A percentile compares a stretch with the other conserved stretches of the same genome.
Conservation (phyloP, 2,888 invertebrate genomes). For the Crematogaster levior region DNA sequence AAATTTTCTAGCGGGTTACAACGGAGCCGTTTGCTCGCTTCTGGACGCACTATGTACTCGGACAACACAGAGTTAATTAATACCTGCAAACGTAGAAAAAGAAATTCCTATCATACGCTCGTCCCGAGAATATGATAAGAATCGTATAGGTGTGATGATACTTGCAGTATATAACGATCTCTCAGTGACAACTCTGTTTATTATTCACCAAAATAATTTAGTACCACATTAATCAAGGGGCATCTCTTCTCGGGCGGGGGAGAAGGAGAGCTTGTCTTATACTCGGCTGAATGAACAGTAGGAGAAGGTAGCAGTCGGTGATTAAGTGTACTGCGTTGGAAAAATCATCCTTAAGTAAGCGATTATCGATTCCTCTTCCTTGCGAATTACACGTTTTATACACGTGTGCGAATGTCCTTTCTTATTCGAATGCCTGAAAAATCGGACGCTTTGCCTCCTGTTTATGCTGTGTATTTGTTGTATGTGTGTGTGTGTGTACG, state of each 20-base stretch:
- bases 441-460: conserved; percentile 15
- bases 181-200: conserved; percentile 79
- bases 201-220: conserved; percentile 81
- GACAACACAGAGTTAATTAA: neutral
- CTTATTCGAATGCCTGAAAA: conserved; percentile 14
- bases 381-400: conserved; percentile 54
- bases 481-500: neutral
- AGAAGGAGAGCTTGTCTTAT: conserved; percentile 6
- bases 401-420: conserved; percentile 39
- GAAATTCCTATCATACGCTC: conserved; percentile 31
- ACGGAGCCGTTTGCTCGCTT: neutral
- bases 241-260: conserved; percentile 37
- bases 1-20: conserved; percentile 1
- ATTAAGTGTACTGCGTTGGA: conserved; percentile 58
- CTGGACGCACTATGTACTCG: conserved; percentile 1
- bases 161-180: conserved; percentile 61
- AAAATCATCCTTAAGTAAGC: conserved; percentile 74
- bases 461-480: neutral
- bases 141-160: conserved; percentile 57
- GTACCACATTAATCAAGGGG: conserved; percentile 78
- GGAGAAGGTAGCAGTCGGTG: conserved; percentile 60
- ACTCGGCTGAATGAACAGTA: conserved; percentile 55
- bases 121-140: conserved; percentile 53
- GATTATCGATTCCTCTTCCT: conserved; percentile 55
- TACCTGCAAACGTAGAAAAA: conserved; percentile 21